Percentiles rank a stretch among this genome's conserved stretches.
These are phyloP conservation scores for Agapornis roseicollis DNA, from an alignment of 2,113 vertebrate genomes.

Conservation along the genomic window DNA sequence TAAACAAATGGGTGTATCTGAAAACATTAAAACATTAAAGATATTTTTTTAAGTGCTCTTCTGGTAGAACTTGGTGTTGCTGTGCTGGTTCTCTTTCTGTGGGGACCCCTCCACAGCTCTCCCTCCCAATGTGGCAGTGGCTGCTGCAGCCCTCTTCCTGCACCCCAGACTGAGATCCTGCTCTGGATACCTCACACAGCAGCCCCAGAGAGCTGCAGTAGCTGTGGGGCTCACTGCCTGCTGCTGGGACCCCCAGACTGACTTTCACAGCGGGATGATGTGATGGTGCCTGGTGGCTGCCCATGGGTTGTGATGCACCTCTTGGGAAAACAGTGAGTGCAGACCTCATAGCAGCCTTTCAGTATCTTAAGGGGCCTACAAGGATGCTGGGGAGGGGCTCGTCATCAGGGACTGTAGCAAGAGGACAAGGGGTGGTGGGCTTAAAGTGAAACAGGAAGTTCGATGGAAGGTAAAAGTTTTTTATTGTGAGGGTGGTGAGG, in stretches of 20 bases:
- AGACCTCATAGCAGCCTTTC: not conserved
- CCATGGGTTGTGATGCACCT: rapidly evolving
- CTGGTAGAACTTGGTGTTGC: not conserved
- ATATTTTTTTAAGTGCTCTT: constrained; percentile 37
- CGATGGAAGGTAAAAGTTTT: not conserved
- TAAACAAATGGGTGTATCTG: not conserved
- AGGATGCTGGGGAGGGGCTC: not conserved
- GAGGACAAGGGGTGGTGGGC: not conserved
- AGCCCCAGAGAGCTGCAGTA: not conserved
- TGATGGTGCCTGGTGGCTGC: not conserved
- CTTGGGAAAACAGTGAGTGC: not conserved
- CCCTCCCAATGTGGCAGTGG: rapidly evolving
- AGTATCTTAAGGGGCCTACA: not conserved
- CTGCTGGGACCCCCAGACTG: not conserved
- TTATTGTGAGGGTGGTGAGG: not conserved
- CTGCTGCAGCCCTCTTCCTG: not conserved
- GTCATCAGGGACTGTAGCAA: not conserved
- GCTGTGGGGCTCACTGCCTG: not conserved
- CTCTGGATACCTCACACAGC: rapidly evolving
- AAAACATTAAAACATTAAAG: constrained; percentile 12
- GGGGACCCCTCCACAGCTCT: not conserved
- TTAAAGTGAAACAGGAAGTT: not conserved
- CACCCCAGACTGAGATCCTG: rapidly evolving
- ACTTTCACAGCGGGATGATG: rapidly evolving
- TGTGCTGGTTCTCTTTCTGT: not conserved